Evolutionary conservation across 2,888 invertebrate species (phyloP).

Genomic region (Cheilosia soror): DNA sequence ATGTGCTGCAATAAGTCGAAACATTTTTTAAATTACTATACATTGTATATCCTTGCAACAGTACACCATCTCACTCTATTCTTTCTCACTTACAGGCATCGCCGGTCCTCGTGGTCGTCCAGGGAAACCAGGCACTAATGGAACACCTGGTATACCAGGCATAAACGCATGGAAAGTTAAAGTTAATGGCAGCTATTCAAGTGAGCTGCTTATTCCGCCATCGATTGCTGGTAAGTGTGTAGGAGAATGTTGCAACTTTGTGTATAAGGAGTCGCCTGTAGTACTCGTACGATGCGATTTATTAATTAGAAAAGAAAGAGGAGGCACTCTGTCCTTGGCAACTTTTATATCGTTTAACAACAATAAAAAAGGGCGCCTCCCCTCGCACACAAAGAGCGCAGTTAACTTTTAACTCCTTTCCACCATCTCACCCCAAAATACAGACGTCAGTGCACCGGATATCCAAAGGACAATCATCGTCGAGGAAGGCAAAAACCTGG

Average conservation of each 20-base stretch:
- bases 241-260: slow-evolving; percentile 32
- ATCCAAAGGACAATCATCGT: slow-evolving; percentile 87
- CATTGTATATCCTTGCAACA: slow-evolving; percentile 5
- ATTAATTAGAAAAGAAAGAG: slow-evolving; percentile 68
- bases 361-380: too few species aligned
- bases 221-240: slow-evolving; percentile 88
- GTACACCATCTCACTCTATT: not conserved
- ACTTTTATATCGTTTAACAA: slow-evolving; percentile 64
- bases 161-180: slow-evolving; percentile 89
- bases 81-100: slow-evolving; percentile 78
- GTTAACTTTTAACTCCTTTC: slow-evolving; percentile 57
- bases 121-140: slow-evolving; percentile 90
- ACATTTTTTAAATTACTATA: slow-evolving; percentile 12
- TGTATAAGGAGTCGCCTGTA: slow-evolving; percentile 24
- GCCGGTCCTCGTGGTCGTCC: slow-evolving; percentile 89
- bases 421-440: not conserved
- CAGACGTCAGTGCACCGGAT: slow-evolving; percentile 80
- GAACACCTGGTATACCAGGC: slow-evolving; percentile 91
- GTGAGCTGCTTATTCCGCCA: slow-evolving; percentile 92
- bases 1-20: slow-evolving; percentile 29
- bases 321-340: slow-evolving; percentile 49
- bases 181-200: slow-evolving; percentile 86
- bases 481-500: slow-evolving; percentile 91
- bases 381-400: slow-evolving; percentile 25
- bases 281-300: slow-evolving; percentile 41